Percentiles rank a stretch among this genome's conserved stretches.
phyloP scores from a whole-genome alignment of 2,888 invertebrate species.

The Chrysotoxum bicinctum region DNA sequence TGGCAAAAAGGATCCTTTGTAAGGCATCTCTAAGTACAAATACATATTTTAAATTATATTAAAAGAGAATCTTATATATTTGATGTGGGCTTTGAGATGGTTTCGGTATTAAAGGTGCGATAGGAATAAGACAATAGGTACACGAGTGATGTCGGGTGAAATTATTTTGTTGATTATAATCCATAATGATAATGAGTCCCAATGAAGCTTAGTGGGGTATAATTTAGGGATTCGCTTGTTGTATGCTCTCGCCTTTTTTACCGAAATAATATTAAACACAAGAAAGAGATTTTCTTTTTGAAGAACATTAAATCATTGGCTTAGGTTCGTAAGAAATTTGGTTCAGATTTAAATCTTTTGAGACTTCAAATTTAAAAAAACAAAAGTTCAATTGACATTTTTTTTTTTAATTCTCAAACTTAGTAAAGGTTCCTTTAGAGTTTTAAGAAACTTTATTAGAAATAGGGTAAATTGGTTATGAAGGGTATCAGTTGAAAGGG shows the following conservation, averaged over 20 bases:
- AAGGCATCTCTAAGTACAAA: background rate
- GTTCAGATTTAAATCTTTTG: background rate
- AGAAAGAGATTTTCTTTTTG: background rate
- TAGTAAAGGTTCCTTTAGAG: background rate
- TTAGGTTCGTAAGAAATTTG: background rate
- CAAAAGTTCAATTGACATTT: background rate
- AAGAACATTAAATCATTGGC: background rate
- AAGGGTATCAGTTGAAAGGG: too few species aligned
- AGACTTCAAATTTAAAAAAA: background rate
- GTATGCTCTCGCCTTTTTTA: background rate
- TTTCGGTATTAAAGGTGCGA: background rate
- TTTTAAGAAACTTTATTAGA: too few species aligned
- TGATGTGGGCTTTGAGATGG: background rate
- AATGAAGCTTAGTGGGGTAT: constrained; percentile 8
- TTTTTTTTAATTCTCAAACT: background rate
- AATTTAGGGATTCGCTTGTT: background rate
- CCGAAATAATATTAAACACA: background rate
- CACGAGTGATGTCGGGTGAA: background rate
- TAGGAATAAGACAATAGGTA: background rate
- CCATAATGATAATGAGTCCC: constrained; percentile 12
- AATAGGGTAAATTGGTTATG: too few species aligned
- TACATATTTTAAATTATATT: constrained; percentile 18
- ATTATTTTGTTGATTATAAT: constrained; percentile 22
- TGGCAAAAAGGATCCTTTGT: background rate
- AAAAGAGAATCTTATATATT: constrained; percentile 13